Percentiles rank a stretch among this genome's conserved stretches.
Evolutionary conservation across 2,888 invertebrate species (phyloP).

Genomic region (Linyphia triangularis): DNA sequence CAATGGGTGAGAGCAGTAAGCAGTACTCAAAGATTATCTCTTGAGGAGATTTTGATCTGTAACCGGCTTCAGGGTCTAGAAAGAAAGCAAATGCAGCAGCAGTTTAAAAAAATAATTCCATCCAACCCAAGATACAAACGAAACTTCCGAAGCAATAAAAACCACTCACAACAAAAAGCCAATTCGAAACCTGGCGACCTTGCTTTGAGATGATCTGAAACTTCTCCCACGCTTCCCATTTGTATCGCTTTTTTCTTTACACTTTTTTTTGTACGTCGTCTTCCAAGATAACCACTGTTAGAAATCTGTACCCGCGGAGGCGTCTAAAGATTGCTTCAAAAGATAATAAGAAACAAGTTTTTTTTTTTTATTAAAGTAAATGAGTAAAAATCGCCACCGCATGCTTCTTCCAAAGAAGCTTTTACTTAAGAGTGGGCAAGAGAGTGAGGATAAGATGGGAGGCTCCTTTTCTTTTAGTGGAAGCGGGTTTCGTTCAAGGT

Average conservation of each 20-base stretch:
- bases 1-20: too few relatives aligned
- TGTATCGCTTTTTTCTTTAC: neutral
- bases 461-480: too few relatives aligned
- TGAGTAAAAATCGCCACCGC: neutral
- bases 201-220: constrained; percentile 57
- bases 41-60: too few relatives aligned
- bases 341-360: constrained; percentile 12
- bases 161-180: constrained; percentile 9
- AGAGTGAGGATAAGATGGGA: neutral
- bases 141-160: too few relatives aligned
- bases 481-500: neutral
- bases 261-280: neutral
- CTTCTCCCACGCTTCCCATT: constrained; percentile 55
- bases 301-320: constrained; percentile 3
- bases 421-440: constrained; percentile 6
- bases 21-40: too few relatives aligned
- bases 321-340: constrained; percentile 15
- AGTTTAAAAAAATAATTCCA: neutral
- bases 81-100: neutral
- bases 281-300: constrained; percentile 10
- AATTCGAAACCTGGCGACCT: constrained; percentile 55
- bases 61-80: too few relatives aligned
- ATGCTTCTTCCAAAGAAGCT: neutral
- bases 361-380: constrained; percentile 7
- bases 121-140: neutral